Evolutionary conservation across 2,888 invertebrate genomes (phyloP).

Genomic region (Diarsia mendica): DNA sequence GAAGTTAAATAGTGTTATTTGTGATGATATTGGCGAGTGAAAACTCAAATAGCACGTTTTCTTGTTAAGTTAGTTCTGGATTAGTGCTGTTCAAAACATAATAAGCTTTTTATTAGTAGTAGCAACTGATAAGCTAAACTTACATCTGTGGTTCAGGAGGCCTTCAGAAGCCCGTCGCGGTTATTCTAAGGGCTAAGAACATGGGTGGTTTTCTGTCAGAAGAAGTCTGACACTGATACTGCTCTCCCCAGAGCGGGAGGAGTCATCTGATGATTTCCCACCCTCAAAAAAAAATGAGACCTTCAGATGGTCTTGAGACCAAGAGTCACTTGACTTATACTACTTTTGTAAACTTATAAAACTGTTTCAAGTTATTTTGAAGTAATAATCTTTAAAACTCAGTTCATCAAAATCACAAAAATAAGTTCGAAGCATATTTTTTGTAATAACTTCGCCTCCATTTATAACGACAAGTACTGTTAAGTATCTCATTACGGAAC

Average conservation of each 20-base stretch:
- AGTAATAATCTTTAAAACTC: not conserved
- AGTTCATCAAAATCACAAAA: not conserved
- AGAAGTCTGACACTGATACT: no score
- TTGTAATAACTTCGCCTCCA: conserved; percentile 6
- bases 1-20: conserved; percentile 1
- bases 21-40: no score
- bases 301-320: not conserved
- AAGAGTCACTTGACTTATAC: not conserved
- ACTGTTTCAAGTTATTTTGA: not conserved
- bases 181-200: no score
- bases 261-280: no score
- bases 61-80: not conserved
- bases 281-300: no score
- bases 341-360: not conserved
- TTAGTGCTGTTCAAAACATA: not conserved
- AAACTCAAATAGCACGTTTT: not conserved
- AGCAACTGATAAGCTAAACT: not conserved
- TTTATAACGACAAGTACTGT: conserved; percentile 34
- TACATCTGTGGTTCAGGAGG: not conserved
- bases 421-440: not conserved
- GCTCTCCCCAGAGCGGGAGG: no score
- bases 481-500: conserved; percentile 53
- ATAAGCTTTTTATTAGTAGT: not conserved
- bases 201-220: no score
- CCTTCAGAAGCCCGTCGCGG: no score